Percentiles rank a stretch among this genome's conserved stretches.
Conservation (phyloP, 2,888 invertebrate genomes). For the Ephialtes manifestator region DNA sequence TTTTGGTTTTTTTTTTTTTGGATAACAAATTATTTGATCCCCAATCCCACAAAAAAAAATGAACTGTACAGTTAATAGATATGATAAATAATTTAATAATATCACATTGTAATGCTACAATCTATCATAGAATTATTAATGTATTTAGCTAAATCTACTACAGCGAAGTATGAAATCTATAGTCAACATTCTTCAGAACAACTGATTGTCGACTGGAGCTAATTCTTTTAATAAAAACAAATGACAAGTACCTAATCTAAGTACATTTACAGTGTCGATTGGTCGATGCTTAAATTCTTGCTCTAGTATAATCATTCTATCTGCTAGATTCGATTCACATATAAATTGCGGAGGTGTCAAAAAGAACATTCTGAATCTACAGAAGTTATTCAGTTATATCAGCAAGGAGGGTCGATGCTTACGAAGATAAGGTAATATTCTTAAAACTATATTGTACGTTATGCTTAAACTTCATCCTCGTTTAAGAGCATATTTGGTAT, state of each 20-base stretch:
- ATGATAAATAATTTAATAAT: conserved; percentile 66
- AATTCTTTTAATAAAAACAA: conserved; percentile 31
- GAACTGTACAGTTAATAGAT: conserved; percentile 8
- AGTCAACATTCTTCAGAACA: conserved; percentile 33
- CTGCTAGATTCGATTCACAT: conserved; percentile 19
- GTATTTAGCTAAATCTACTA: conserved; percentile 47
- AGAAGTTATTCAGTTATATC: conserved; percentile 25
- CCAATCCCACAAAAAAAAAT: neutral
- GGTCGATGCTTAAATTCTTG: conserved; percentile 46
- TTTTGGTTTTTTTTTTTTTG: neutral
- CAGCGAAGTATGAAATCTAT: conserved; percentile 64
- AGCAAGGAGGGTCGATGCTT: conserved; percentile 27
- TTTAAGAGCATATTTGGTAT: conserved; percentile 99
- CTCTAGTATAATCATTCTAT: conserved; percentile 30
- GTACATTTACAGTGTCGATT: conserved; percentile 50
- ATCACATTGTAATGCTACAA: conserved; percentile 64
- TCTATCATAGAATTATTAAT: conserved; percentile 58
- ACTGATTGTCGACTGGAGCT: conserved; percentile 19
- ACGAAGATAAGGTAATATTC: conserved; percentile 32
- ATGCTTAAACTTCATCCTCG: conserved; percentile 95
- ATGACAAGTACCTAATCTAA: conserved; percentile 32
- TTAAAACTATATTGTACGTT: conserved; percentile 39
- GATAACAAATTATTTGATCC: neutral
- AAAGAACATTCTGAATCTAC: conserved; percentile 22
- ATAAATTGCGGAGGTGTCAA: conserved; percentile 8